Evolutionary conservation across 2,888 invertebrate species (phyloP), one percentile per base, ranked within the genome.

Genomic region (Caenorhabditis zanzibari): DNA sequence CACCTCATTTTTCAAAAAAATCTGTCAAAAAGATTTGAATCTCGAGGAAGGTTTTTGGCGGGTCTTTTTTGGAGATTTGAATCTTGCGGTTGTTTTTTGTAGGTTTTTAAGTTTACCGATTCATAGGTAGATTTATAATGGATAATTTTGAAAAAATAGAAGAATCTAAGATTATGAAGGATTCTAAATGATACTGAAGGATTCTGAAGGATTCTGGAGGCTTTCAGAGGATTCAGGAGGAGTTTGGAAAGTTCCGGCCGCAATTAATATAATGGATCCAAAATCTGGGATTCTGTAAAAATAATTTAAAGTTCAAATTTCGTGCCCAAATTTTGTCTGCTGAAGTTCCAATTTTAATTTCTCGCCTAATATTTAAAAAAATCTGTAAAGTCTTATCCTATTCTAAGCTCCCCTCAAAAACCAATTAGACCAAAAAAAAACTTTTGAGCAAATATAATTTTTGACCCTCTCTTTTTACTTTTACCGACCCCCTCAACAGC

Each of bases 61-160:
- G 64, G 72, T 26, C 35, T 38, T 49, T 47, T 63, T 59, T 76
- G 68, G 76, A 58, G 76, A 76, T 76, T 76, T 54, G 52, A 76
- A 76, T 76, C 76, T 76, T 56, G 66, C 26, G 44, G 44, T 38
- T 54, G 19, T 49, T 28, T 44, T 56, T 19, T 19, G n/a, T n/a
- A n/a, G n/a, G 1, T 5, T 19, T 32, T 66, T 16, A 41, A 49
- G 52, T 66, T 28, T 28, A 22, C 19, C 19, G 49, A 22, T 10
- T 32, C 52, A 35, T 24, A 14, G 24, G 14, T 26, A 10, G 4
- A 28, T 56, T 26, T 12, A 1, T 0, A 19, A 52, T 52, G 19
- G 22, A 22, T 52, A 32, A 32, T 6, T 32, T 32, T 32, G 4
- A 32, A 32, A 32, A 32, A 32, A 32, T 32, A 32, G 32, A 6